Percentiles rank a stretch among this genome's conserved stretches.
Conservation (phyloP, 1,140 invertebrate species). For the Proales similis region DNA sequence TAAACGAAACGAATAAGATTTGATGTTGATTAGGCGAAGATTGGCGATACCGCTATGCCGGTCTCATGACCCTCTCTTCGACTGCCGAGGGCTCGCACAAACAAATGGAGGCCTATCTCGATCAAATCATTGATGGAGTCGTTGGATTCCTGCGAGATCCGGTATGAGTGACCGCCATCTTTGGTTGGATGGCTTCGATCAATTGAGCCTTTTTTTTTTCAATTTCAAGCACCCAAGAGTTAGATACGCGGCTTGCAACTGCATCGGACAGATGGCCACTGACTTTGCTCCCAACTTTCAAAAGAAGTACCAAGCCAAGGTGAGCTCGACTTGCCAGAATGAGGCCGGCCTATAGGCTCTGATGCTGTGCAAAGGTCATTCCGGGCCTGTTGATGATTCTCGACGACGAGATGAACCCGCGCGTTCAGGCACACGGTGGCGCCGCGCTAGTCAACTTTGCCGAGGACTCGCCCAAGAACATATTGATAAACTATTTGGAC, state of each 20-base stretch:
- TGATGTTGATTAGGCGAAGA: conserved; percentile 49
- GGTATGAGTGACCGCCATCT: too few species aligned
- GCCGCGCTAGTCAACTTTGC: conserved; percentile 98
- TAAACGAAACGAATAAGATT: neutral
- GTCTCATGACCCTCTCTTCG: conserved; percentile 93
- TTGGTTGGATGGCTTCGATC: conserved; percentile 36
- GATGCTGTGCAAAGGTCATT: too few species aligned
- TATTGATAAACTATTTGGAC: conserved; percentile 80
- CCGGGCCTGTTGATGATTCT: conserved; percentile 80
- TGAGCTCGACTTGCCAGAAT: too few species aligned
- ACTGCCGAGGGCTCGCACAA: conserved; percentile 96
- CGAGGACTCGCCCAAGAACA: conserved; percentile 89
- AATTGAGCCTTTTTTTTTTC: conserved; percentile 39
- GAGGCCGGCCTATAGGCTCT: too few species aligned
- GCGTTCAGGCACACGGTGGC: conserved; percentile 72
- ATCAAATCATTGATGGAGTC: conserved; percentile 75
- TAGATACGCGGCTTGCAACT: conserved; percentile 93
- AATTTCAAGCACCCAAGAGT: conserved; percentile 84
- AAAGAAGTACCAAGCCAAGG: conserved; percentile 91
- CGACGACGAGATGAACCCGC: conserved; percentile 79
- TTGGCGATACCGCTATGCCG: conserved; percentile 71
- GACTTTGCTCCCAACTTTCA: conserved; percentile 94
- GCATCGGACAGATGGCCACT: conserved; percentile 96
- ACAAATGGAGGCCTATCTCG: conserved; percentile 87
- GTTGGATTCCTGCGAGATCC: conserved; percentile 78